Evolutionary conservation across 2,888 invertebrate genomes (phyloP).

Genomic region (Mamestra brassicae): DNA sequence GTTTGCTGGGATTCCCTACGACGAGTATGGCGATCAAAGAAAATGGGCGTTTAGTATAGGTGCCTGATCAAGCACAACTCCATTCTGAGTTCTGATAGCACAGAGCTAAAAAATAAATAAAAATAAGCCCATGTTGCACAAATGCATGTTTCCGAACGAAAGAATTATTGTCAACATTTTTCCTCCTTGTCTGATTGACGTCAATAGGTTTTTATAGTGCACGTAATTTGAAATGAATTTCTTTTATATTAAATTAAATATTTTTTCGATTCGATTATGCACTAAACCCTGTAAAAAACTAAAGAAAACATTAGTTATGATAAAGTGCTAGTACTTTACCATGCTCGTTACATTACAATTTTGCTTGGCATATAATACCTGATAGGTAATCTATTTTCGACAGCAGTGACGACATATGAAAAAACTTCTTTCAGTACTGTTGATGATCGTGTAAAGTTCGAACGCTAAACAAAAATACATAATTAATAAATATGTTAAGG

Average conservation of each 20-base stretch:
- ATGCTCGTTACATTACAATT: not conserved
- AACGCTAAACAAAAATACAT: conserved; percentile 14
- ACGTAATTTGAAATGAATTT: conserved; percentile 18
- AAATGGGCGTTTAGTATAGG: too few relatives aligned
- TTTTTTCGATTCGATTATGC: not conserved
- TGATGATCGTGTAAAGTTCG: conserved; percentile 13
- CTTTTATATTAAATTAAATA: not conserved
- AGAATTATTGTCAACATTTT: not conserved
- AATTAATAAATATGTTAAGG: conserved; percentile 57
- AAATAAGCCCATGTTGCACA: too few relatives aligned
- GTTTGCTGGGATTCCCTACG: not conserved
- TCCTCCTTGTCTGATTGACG: not conserved
- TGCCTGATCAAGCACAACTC: not conserved
- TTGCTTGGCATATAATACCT: too few relatives aligned
- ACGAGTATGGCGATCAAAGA: not conserved
- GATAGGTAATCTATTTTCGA: not conserved
- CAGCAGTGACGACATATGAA: conserved; percentile 4
- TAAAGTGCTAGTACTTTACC: too few relatives aligned
- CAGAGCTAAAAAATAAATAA: not conserved
- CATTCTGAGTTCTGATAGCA: not conserved
- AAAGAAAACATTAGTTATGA: too few relatives aligned
- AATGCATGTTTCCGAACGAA: conserved; percentile 21
- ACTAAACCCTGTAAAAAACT: not conserved
- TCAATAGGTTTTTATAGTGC: conserved; percentile 8
- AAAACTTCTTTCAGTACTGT: conserved; percentile 6